These are phyloP conservation scores for Nesoenas mayeri DNA, from an alignment of 2,113 vertebrate species.

Conservation along the genomic window DNA sequence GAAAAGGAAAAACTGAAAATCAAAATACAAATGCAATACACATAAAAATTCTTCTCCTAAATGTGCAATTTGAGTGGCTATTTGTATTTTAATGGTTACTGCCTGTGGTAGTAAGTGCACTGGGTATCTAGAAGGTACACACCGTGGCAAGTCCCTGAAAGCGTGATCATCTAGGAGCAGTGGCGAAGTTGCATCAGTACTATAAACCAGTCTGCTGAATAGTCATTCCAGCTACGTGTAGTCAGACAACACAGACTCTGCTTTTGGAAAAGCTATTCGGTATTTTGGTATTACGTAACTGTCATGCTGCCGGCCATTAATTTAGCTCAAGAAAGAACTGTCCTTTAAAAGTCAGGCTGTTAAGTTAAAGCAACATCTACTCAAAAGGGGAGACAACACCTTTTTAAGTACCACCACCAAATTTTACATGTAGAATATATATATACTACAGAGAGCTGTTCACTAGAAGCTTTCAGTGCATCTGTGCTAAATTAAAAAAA, in stretches of 20 bases:
- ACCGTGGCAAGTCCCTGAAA: neutral
- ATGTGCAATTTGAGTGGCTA: neutral
- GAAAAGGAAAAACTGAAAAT: neutral
- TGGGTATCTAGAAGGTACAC: no score
- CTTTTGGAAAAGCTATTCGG: neutral
- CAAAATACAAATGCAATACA: neutral
- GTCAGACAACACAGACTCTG: neutral
- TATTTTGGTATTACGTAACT: neutral
- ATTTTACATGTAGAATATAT: neutral
- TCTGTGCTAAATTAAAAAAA: neutral
- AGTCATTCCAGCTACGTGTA: fast-evolving
- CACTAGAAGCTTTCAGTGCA: neutral
- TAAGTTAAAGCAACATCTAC: neutral
- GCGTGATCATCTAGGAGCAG: fast-evolving
- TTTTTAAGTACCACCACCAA: neutral
- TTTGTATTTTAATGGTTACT: neutral
- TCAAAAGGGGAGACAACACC: neutral
- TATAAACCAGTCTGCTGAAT: neutral
- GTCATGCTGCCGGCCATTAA: fast-evolving
- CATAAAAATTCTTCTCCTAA: neutral
- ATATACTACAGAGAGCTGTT: neutral
- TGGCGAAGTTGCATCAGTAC: neutral
- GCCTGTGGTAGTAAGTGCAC: fast-evolving
- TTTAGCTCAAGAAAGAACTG: neutral
- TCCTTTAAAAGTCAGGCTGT: neutral